These are phyloP conservation scores for Ptilodon capucinus DNA, from an alignment of 2,888 invertebrate species.

Conservation along the genomic window DNA sequence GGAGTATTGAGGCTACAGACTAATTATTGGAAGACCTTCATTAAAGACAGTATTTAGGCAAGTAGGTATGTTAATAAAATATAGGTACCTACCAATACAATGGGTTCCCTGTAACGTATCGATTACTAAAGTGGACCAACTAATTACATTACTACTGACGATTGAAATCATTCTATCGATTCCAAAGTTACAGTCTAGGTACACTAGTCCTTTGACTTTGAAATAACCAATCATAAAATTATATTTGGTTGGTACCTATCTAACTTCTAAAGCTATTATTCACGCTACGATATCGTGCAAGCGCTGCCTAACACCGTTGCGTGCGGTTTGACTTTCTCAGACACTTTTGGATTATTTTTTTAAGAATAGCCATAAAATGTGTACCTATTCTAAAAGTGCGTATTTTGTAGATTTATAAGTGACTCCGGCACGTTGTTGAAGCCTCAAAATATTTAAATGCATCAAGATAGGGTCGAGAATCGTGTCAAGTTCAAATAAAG, in stretches of 20 bases:
- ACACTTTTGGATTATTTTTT: slow-evolving; percentile 1
- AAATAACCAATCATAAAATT: slow-evolving; percentile 10
- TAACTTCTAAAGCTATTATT: too few species aligned
- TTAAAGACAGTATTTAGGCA: too few species aligned
- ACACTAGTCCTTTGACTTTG: slow-evolving; percentile 17
- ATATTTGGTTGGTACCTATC: not conserved
- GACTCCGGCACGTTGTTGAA: slow-evolving; percentile 20
- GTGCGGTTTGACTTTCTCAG: slow-evolving; percentile 20
- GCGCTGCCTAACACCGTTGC: slow-evolving; percentile 22
- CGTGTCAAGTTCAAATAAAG: slow-evolving; percentile 74
- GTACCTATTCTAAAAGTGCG: not conserved
- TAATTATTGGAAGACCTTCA: too few species aligned
- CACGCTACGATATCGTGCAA: slow-evolving; percentile 21
- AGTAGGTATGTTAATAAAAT: too few species aligned
- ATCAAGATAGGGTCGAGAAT: slow-evolving; percentile 55
- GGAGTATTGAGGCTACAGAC: too few species aligned
- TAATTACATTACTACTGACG: too few species aligned
- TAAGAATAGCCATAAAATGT: not conserved
- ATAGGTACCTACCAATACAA: too few species aligned
- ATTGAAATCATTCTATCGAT: slow-evolving; percentile 13
- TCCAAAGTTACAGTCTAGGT: slow-evolving; percentile 3
- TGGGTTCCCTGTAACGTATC: too few species aligned
- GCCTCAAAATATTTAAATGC: slow-evolving; percentile 47
- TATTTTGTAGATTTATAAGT: slow-evolving; percentile 5
- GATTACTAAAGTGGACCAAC: too few species aligned